These are phyloP conservation scores for Quiscalus mexicanus DNA, from an alignment of 2,113 vertebrate species.

Conservation along the genomic window DNA sequence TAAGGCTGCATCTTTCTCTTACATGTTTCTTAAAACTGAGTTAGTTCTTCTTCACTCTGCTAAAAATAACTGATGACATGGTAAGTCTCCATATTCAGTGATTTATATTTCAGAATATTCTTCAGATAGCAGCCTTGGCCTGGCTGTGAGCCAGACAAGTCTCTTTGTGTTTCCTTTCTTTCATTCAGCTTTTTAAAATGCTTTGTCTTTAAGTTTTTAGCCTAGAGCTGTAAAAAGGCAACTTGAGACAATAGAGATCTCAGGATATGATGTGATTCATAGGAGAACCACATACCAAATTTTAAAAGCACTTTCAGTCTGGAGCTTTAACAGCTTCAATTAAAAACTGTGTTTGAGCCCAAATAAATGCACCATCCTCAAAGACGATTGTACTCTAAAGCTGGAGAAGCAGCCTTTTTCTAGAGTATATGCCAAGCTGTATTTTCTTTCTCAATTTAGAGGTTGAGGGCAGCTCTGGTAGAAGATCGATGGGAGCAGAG, in stretches of 20 bases:
- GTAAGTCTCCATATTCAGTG: background rate
- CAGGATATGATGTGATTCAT: background rate
- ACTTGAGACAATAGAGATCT: background rate
- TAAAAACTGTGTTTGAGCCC: background rate
- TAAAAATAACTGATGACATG: background rate
- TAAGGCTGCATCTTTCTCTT: background rate
- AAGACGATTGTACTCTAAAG: background rate
- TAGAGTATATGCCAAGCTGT: background rate
- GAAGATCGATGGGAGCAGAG: background rate
- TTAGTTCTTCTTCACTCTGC: background rate
- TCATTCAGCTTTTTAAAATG: slow-evolving; percentile 26
- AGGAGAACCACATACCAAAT: background rate
- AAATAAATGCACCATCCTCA: background rate
- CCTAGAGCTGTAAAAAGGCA: slow-evolving; percentile 34
- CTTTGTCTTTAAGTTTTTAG: slow-evolving; percentile 21
- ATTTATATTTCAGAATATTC: slow-evolving; percentile 18
- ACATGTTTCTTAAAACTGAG: background rate
- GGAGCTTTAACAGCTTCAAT: background rate
- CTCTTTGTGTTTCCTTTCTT: slow-evolving; percentile 6
- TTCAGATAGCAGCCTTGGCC: background rate
- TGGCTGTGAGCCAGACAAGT: background rate
- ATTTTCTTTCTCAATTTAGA: background rate
- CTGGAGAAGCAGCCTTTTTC: background rate
- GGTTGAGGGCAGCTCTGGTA: background rate
- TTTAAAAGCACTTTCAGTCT: slow-evolving; percentile 19